Conservation (phyloP, 1,140 invertebrate genomes). For the Phymorhynchus buccinoides region DNA sequence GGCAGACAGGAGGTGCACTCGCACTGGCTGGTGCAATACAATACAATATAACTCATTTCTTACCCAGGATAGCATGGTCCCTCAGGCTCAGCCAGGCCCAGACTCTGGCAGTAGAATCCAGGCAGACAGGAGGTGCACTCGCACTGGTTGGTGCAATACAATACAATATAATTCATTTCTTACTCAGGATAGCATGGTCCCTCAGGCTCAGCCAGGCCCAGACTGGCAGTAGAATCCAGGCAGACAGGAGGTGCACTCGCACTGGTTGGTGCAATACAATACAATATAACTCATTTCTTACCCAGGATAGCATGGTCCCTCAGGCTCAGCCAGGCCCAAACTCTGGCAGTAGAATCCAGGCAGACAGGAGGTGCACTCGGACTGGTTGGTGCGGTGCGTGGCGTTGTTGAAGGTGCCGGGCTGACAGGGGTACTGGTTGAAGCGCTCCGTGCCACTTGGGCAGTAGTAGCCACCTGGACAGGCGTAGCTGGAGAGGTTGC, state of each 20-base stretch:
- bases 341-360: constrained; percentile 66
- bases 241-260: constrained; percentile 62
- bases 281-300: constrained; percentile 51
- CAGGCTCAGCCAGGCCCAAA: constrained; percentile 61
- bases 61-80: constrained; percentile 67
- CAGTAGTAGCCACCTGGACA: constrained; percentile 68
- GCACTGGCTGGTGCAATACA: constrained; percentile 35
- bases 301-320: constrained; percentile 67
- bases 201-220: constrained; percentile 62
- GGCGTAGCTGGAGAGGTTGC: constrained; percentile 57
- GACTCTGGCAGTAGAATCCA: constrained; percentile 64
- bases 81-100: constrained; percentile 63
- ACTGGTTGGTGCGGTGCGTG: constrained; percentile 47
- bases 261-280: constrained; percentile 37
- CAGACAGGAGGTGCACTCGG: constrained; percentile 62
- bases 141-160: constrained; percentile 36
- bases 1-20: constrained; percentile 64
- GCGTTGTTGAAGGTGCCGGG: constrained; percentile 66
- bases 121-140: constrained; percentile 65
- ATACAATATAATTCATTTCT: no score
- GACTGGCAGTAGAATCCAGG: constrained; percentile 65
- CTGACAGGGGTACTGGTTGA: constrained; percentile 65
- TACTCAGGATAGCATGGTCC: constrained; percentile 67
- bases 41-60: no score
- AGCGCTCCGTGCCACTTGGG: constrained; percentile 55